Base-by-base conservation (phyloP, 2,113 vertebrate species). In the Chionomys nivalis region DNA sequence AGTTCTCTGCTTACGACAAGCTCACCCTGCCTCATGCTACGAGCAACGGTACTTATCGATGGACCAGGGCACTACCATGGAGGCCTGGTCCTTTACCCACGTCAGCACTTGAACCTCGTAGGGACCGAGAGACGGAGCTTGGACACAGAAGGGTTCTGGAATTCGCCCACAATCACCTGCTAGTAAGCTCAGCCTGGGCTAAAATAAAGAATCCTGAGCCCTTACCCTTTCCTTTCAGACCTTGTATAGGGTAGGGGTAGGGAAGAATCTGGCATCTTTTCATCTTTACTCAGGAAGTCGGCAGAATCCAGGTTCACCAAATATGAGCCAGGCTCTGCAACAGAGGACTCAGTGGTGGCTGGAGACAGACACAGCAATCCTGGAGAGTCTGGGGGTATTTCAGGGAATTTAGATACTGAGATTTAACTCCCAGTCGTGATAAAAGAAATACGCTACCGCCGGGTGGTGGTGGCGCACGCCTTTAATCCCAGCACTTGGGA, bases 21-120 rank as follows among this genome's bases (percentile, higher is more conserved):
- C 95, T 95, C 49, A 24, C 58, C 16, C 65, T 36, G 83, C 49
- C 36, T 73, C 0, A 36, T 36, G 52, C 70, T 7, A 7, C 7
- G 31, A 42, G 39, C 31, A 31, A 0, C 0, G 3, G 17, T 6
- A n/a, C n/a, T 9, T 23, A 12, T 4, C 1, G 16, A 10, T 3
- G 70, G 49, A 68, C 13, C 10, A 0, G 3, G 36, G 61, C 33
- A 17, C 55, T 24, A 42, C 76, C 7, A 1, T 4, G 2, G 4
- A 8, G 7, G 61, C 83, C 36, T 28, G 33, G 39, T 13, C 21
- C 77, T 65, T 83, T 36, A 7, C 47, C 42, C 5, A 0, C 23
- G 1, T 63, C 8, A 61, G 65, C 12, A 7, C 26, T 3, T 49
- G 58, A 39, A 75, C 87, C n/a, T 24, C 16, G 7, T 6, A 58